A percentile compares a stretch with the other conserved stretches of the same genome.
Evolutionary conservation across 2,888 invertebrate genomes (phyloP).

Genomic region (Caenorhabditis sp.): DNA sequence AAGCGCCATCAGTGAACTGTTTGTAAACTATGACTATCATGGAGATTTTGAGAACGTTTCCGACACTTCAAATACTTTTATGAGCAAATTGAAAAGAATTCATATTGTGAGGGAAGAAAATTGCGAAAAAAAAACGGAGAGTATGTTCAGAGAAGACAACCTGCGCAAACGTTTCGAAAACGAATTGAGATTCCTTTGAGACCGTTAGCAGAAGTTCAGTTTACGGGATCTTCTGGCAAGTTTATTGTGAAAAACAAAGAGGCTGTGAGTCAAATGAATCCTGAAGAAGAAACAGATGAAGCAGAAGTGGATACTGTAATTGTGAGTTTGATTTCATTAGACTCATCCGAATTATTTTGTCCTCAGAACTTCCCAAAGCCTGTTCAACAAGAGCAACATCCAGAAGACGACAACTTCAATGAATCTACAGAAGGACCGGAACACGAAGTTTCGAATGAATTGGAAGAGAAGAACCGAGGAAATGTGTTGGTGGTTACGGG

Average conservation of each 20-base stretch:
- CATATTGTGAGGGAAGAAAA: constrained; percentile 34
- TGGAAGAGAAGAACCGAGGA: background rate
- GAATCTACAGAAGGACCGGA: background rate
- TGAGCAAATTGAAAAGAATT: constrained; percentile 21
- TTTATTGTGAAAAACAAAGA: constrained; percentile 19
- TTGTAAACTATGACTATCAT: constrained; percentile 58
- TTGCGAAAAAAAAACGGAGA: background rate
- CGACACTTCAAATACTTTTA: constrained; percentile 1
- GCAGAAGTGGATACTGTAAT: background rate
- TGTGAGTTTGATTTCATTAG: background rate
- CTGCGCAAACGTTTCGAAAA: constrained; percentile 27
- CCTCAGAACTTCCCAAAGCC: too few species aligned
- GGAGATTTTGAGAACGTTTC: constrained; percentile 61
- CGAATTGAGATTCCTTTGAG: constrained; percentile 60
- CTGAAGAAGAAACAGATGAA: constrained; percentile 6
- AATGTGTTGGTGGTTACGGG: constrained; percentile 31
- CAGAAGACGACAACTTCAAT: too few species aligned
- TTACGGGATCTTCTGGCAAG: constrained; percentile 23
- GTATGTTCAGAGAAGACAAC: constrained; percentile 22
- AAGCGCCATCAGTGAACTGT: constrained; percentile 57
- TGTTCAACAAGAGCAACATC: too few species aligned
- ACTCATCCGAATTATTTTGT: too few species aligned
- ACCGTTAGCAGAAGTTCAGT: constrained; percentile 58
- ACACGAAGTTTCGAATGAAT: too few species aligned
- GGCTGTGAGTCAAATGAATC: background rate